phyloP scores from a whole-genome alignment of 1,140 invertebrate species.

The Drosophila dunni region DNA sequence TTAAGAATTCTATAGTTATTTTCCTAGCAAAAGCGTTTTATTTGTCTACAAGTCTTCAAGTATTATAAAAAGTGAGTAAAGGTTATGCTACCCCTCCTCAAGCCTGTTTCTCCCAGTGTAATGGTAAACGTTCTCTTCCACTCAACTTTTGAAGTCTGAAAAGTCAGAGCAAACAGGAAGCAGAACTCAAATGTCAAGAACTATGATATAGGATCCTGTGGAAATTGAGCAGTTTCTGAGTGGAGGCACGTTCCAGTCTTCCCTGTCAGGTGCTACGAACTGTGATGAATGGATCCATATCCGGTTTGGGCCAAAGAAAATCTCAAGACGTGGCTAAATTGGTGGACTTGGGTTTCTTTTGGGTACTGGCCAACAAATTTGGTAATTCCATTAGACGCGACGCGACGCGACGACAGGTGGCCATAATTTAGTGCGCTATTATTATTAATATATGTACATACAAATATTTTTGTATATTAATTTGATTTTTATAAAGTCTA shows the following conservation, averaged over 20 bases:
- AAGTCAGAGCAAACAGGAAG: background rate
- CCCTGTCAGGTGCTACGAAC: constrained; percentile 17
- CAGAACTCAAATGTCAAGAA: background rate
- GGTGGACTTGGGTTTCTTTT: background rate
- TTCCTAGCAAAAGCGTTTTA: too few species aligned
- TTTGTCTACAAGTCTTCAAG: too few species aligned
- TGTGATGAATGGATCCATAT: constrained; percentile 69
- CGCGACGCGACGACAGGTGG: constrained; percentile 52
- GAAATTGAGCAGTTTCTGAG: background rate
- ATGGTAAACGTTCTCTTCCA: too few species aligned
- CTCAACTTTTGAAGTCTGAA: too few species aligned
- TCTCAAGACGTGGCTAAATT: constrained; percentile 26
- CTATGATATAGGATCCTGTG: background rate
- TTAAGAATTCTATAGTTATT: too few species aligned
- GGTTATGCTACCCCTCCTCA: too few species aligned
- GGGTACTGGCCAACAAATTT: constrained; percentile 24
- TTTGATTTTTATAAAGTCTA: constrained; percentile 57
- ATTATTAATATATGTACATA: too few species aligned
- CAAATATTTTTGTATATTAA: too few species aligned
- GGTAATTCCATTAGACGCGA: constrained; percentile 52
- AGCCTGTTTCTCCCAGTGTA: too few species aligned
- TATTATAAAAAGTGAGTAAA: too few species aligned
- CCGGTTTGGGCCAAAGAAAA: constrained; percentile 49
- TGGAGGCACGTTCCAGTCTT: constrained; percentile 16
- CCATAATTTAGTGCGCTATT: constrained; percentile 54